These are phyloP conservation scores for Xenopus petersii DNA, from an alignment of 2,797 vertebrate species.

Conservation along the genomic window DNA sequence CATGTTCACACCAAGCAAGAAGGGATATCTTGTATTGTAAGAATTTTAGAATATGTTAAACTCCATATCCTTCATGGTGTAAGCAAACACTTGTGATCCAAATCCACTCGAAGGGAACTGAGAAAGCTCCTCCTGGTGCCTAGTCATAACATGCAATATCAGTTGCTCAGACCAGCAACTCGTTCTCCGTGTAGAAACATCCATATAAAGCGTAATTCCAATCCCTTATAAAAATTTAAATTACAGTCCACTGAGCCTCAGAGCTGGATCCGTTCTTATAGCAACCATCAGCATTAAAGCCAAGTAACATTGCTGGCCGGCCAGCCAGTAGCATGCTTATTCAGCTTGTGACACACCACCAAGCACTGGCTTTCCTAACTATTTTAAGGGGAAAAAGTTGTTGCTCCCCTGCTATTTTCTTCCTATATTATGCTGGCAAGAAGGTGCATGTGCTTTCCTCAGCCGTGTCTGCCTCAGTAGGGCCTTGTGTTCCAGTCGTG, in stretches of 20 bases:
- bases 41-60: background rate
- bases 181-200: background rate
- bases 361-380: conserved; percentile 10
- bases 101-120: background rate
- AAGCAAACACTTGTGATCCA: background rate
- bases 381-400: background rate
- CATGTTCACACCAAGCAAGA: too few species aligned
- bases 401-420: background rate
- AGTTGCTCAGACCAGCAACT: background rate
- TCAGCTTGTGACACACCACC: conserved; percentile 34
- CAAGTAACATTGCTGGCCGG: background rate
- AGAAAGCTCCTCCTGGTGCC: background rate
- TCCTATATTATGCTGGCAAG: conserved; percentile 18
- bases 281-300: conserved; percentile 43
- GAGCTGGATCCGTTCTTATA: conserved; percentile 25
- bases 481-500: background rate
- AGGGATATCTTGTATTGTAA: too few species aligned
- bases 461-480: conserved; percentile 18
- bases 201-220: conserved; percentile 17
- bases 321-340: conserved; percentile 24
- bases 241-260: conserved; percentile 30
- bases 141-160: background rate
- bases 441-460: conserved; percentile 8
- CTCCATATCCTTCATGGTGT: background rate
- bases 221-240: conserved; percentile 33